Evolutionary conservation across 2,113 vertebrate species (phyloP).

Genomic region (Bufo gargarizans): DNA sequence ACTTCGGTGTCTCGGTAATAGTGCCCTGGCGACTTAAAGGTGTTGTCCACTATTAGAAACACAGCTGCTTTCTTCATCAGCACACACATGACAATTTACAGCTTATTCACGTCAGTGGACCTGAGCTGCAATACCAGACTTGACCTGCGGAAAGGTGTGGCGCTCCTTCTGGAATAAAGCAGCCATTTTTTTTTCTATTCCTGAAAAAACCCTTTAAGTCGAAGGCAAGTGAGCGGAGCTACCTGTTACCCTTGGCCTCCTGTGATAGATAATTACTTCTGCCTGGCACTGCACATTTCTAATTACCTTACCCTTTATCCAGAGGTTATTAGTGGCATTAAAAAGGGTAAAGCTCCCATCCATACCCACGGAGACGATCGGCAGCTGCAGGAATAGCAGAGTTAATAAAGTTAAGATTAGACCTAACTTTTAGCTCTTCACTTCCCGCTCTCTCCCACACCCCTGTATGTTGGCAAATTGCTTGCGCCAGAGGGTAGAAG

Average conservation of each 20-base stretch:
- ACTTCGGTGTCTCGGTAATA: too few relatives aligned
- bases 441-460: background rate
- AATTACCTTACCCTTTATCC: background rate
- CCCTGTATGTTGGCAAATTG: constrained; percentile 4
- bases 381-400: background rate
- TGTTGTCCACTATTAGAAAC: too few relatives aligned
- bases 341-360: background rate
- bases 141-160: too few relatives aligned
- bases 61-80: too few relatives aligned
- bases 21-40: too few relatives aligned
- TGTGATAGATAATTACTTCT: background rate
- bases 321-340: background rate
- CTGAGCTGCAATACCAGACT: too few relatives aligned
- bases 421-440: background rate
- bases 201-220: too few relatives aligned
- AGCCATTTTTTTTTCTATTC: too few relatives aligned
- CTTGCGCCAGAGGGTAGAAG: constrained; percentile 10
- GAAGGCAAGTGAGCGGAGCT: too few relatives aligned
- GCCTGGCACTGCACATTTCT: background rate
- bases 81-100: too few relatives aligned
- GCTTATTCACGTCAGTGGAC: too few relatives aligned
- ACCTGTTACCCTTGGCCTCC: background rate
- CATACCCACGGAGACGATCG: background rate
- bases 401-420: background rate
- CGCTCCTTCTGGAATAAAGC: too few relatives aligned